Evolutionary conservation across 1,140 invertebrate species (phyloP).

Genomic region (Drosophila lini): DNA sequence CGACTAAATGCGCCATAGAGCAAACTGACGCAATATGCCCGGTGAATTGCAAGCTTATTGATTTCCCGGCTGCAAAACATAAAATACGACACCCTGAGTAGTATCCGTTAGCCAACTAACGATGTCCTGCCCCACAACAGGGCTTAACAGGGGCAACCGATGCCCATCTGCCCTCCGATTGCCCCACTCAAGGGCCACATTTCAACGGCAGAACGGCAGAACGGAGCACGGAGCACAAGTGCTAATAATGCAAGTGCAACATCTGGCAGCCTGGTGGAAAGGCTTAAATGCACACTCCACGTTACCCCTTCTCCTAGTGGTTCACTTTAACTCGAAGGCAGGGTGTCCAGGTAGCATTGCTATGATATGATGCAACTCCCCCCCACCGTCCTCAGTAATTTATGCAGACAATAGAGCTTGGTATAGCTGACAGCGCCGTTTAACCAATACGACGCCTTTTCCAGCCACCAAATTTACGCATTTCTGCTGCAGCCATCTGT

Average conservation of each 20-base stretch:
- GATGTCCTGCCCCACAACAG: slow-evolving; percentile 11
- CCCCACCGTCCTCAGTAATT: not conserved
- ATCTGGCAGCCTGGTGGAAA: not conserved
- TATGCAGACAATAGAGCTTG: not conserved
- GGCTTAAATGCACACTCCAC: not conserved
- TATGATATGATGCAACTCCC: not conserved
- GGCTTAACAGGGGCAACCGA: slow-evolving; percentile 5
- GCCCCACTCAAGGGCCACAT: slow-evolving; percentile 3
- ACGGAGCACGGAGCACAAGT: not conserved
- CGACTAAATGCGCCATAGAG: not conserved
- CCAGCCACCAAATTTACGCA: slow-evolving; percentile 57
- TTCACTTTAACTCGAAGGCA: not conserved
- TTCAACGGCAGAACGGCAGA: not conserved
- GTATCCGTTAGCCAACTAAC: not conserved
- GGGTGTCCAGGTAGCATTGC: not conserved
- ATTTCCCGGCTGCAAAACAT: not conserved
- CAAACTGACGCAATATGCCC: slow-evolving; percentile 7
- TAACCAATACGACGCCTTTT: slow-evolving; percentile 37
- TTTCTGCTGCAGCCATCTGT: slow-evolving; percentile 47
- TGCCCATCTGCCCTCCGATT: slow-evolving; percentile 1
- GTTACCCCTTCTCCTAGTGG: not conserved
- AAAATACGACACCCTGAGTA: not conserved
- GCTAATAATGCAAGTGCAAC: slow-evolving; percentile 1
- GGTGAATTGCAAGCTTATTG: slow-evolving; percentile 3
- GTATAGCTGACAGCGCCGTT: slow-evolving; percentile 6